Conservation (phyloP, 1,140 invertebrate genomes). For the Heliconius congener region DNA sequence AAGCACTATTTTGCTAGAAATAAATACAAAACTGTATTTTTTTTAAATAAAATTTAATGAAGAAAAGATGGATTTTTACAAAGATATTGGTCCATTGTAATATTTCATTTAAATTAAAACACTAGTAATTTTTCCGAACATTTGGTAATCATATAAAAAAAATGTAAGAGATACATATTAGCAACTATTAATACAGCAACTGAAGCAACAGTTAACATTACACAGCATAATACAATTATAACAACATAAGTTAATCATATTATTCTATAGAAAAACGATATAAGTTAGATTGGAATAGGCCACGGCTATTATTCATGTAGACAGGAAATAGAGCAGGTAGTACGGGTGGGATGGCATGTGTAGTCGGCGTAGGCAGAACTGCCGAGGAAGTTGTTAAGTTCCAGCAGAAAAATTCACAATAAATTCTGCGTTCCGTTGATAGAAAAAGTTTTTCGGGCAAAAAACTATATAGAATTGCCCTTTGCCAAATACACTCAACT, state of each 20-base stretch:
- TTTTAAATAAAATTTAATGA: too few species aligned
- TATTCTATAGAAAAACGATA: neutral
- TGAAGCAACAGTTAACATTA: neutral
- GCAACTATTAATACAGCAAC: neutral
- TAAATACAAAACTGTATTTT: too few species aligned
- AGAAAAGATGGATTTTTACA: too few species aligned
- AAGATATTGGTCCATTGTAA: too few species aligned
- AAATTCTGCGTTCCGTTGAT: constrained; percentile 17
- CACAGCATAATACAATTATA: neutral
- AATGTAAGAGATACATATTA: neutral
- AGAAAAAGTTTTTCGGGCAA: constrained; percentile 13
- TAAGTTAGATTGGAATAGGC: constrained; percentile 3
- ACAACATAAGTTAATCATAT: neutral
- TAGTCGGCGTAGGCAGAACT: neutral
- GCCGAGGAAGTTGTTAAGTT: constrained; percentile 13
- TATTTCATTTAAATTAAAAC: too few species aligned
- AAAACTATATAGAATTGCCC: constrained; percentile 7
- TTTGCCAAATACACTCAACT: constrained; percentile 3
- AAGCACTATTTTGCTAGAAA: neutral
- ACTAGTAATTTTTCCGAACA: too few species aligned
- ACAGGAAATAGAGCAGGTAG: constrained; percentile 3
- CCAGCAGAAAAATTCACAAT: constrained; percentile 8
- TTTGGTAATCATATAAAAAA: neutral
- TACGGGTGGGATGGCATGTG: constrained; percentile 7
- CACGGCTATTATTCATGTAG: neutral